phyloP scores from a whole-genome alignment of 2,113 vertebrate species.

The Diphyllodes magnificus region DNA sequence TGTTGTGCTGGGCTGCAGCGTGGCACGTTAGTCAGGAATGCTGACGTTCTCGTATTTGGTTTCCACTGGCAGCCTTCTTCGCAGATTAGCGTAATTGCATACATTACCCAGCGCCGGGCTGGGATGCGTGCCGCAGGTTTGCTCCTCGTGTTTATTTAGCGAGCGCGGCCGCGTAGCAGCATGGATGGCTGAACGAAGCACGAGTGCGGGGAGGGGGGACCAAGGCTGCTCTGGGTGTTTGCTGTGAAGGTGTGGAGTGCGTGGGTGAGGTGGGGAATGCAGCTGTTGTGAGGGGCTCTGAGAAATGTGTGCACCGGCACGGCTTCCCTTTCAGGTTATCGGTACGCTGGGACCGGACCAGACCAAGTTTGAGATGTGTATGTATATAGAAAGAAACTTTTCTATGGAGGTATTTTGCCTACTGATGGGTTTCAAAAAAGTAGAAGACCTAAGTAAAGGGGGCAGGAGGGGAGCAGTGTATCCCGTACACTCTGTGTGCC shows the following conservation, averaged over 20 bases:
- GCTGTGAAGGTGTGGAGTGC: not conserved
- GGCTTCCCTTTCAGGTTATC: not conserved
- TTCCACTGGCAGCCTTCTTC: conserved; percentile 39
- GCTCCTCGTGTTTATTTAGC: not conserved
- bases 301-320: not conserved
- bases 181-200: accelerated
- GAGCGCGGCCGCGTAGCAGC: not conserved
- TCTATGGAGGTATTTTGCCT: not conserved
- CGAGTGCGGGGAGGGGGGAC: not conserved
- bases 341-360: not conserved
- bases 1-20: not conserved
- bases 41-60: conserved; percentile 31
- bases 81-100: conserved; percentile 5
- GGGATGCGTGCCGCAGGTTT: not conserved
- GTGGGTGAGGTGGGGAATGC: not conserved
- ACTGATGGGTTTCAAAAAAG: accelerated
- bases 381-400: not conserved
- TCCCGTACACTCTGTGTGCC: accelerated
- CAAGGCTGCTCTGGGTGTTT: not conserved
- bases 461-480: not conserved
- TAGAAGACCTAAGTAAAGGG: not conserved
- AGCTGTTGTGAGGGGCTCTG: not conserved
- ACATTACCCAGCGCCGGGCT: not conserved
- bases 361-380: not conserved
- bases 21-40: conserved; percentile 29